A percentile compares a stretch with the other conserved stretches of the same genome.
These are phyloP conservation scores for Cylindroiulus punctatus DNA, from an alignment of 2,888 invertebrate species.

Conservation along the genomic window DNA sequence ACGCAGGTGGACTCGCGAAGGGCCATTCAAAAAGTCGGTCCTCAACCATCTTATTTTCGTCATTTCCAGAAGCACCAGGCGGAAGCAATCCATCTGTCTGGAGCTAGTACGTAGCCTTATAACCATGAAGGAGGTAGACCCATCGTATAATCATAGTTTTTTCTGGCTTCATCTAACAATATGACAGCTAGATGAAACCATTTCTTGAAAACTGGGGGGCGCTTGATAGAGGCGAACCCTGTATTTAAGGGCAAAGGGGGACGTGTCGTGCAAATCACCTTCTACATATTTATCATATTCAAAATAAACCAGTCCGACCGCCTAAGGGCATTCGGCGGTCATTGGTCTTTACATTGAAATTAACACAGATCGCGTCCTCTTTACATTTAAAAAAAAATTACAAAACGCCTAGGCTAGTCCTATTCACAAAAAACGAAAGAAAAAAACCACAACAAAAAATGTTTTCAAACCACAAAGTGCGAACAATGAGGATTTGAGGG, in stretches of 20 bases:
- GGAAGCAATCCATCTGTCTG: no score
- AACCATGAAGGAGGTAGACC: no score
- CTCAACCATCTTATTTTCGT: no score
- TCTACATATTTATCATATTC: slow-evolving; percentile 10
- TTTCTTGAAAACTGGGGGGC: background rate
- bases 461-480: background rate
- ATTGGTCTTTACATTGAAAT: slow-evolving; percentile 11
- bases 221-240: background rate
- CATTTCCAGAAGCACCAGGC: no score
- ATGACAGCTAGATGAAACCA: background rate
- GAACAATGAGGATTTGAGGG: background rate
- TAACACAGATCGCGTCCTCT: slow-evolving; percentile 2
- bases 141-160: no score
- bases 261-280: background rate
- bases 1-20: no score
- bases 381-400: background rate
- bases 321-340: background rate
- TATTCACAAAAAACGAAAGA: background rate
- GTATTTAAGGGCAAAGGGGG: background rate
- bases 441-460: background rate
- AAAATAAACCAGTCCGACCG: slow-evolving; percentile 1
- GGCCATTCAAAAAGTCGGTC: no score
- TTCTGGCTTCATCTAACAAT: background rate
- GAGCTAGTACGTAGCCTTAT: no score
- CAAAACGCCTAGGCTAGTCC: background rate